These are phyloP conservation scores for Rhinella marina DNA, from an alignment of 2,797 vertebrate genomes.

Conservation along the genomic window DNA sequence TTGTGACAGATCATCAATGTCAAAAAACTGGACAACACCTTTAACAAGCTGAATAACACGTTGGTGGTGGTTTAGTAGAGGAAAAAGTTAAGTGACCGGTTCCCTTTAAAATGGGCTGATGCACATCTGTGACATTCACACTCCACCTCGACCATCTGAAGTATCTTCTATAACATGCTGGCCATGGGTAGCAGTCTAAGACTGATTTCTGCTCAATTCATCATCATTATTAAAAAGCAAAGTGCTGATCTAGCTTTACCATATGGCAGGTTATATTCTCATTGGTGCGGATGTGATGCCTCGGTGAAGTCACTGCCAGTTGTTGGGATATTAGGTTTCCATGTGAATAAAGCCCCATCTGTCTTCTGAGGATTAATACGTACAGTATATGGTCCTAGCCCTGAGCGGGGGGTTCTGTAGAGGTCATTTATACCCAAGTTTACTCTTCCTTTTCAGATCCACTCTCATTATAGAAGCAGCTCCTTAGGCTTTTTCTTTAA, in stretches of 20 bases:
- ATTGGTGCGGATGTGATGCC: background rate
- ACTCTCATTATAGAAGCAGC: background rate
- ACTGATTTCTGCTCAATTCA: background rate
- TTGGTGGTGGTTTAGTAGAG: no score
- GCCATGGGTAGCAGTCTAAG: background rate
- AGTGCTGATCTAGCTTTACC: background rate
- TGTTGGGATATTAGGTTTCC: constrained; percentile 43
- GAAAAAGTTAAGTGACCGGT: no score
- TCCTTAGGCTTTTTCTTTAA: background rate
- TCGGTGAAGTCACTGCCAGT: constrained; percentile 36
- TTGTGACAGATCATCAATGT: no score
- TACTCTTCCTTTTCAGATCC: background rate
- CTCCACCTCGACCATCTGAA: no score
- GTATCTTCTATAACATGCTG: no score
- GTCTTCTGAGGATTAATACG: background rate
- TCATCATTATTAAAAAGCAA: background rate
- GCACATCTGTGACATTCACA: no score
- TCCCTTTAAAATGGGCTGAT: no score
- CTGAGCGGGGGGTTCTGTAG: background rate
- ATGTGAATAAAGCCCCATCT: constrained; percentile 11
- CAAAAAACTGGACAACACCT: no score
- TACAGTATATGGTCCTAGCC: background rate
- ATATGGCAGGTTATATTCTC: constrained; percentile 10
- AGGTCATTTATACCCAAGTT: background rate
- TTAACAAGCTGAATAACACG: no score